Evolutionary conservation across 2,113 vertebrate species (phyloP).

Genomic region (Phaethon lepturus): DNA sequence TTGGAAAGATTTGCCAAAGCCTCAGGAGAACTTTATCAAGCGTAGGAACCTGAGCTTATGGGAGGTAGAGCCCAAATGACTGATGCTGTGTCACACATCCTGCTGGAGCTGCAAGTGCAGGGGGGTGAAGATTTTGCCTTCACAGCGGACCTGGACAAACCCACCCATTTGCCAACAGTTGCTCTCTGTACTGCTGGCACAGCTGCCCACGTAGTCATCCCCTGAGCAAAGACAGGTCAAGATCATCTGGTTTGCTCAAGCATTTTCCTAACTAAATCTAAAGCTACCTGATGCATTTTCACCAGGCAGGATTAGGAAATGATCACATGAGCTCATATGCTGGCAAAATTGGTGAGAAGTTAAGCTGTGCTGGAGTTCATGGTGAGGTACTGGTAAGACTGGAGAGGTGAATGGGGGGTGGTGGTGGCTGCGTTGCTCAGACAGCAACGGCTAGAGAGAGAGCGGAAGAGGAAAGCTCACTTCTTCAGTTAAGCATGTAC

Average conservation of each 20-base stretch:
- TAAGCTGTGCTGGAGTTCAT: not conserved
- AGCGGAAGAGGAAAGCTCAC: not conserved
- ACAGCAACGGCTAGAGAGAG: not conserved
- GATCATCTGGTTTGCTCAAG: not conserved
- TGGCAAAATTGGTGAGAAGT: not conserved
- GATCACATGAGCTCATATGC: accelerated
- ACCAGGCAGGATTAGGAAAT: not conserved
- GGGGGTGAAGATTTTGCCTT: not conserved
- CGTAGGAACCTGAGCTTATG: not conserved
- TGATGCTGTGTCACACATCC: not conserved
- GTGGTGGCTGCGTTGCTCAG: not conserved
- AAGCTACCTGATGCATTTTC: not conserved
- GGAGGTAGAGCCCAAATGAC: not conserved
- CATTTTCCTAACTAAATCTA: not conserved
- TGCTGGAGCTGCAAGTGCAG: not conserved
- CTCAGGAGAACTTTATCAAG: not conserved
- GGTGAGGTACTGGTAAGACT: not conserved
- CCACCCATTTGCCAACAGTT: not conserved
- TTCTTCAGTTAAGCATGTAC: not conserved
- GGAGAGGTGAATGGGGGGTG: not conserved
- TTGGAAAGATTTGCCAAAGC: not conserved
- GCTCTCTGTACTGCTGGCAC: not conserved
- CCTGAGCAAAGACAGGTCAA: not conserved
- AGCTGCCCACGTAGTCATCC: not conserved
- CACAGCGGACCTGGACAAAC: not conserved